Evolutionary conservation across 2,113 vertebrate genomes (phyloP), one percentile per base, ranked within the genome.

Genomic region (Carettochelys insculpta): DNA sequence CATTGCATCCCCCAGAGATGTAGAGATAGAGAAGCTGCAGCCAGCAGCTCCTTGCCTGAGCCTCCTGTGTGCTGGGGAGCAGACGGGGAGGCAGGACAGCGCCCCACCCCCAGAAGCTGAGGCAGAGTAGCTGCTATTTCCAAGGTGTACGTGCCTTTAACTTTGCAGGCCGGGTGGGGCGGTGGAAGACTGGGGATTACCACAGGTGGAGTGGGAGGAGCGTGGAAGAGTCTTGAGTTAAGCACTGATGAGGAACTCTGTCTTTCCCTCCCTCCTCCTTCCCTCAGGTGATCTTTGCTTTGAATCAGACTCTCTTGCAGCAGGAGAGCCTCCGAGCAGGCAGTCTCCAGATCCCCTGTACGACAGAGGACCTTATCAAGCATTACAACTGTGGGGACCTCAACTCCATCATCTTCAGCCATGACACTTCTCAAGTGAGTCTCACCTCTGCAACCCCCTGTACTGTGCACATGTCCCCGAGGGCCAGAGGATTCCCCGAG

Each of bases 301-400:
- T 99, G 97, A 99, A 99, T 96, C 98, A 99, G 97, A 98, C 98
- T 53, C 96, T 98, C 89, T 94, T 99, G 84, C 98, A 98, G 95
- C 98, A 99, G 97, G 98, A 99, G 94, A 99, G 98, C 86, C 95
- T 99, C 41, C 88, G 98, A 76, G 98, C 97, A 2, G 98, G 98
- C 83, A 98, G 97, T 91, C 96, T 98, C 19, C 98, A 98, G 96
- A 97, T 98, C 50, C 98, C 98, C 1, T 98, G 98, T 95, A 98
- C 97, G 20, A 98, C 97, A 1, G 98, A 99, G 92, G 98, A 99
- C 87, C 98, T 99, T 91, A 98, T 99, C 97, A 98, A 98, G 89
- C 98, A 98, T 97, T 98, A 98, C 97, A 99, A 98, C 98, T 99
- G 99, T 93, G 98, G 98, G 43, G 98, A 99, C 96, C 98, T 99